Percentiles rank a stretch among this genome's conserved stretches.
These are phyloP conservation scores for Pogona vitticeps DNA, from an alignment of 2,113 vertebrate genomes.

Conservation along the genomic window DNA sequence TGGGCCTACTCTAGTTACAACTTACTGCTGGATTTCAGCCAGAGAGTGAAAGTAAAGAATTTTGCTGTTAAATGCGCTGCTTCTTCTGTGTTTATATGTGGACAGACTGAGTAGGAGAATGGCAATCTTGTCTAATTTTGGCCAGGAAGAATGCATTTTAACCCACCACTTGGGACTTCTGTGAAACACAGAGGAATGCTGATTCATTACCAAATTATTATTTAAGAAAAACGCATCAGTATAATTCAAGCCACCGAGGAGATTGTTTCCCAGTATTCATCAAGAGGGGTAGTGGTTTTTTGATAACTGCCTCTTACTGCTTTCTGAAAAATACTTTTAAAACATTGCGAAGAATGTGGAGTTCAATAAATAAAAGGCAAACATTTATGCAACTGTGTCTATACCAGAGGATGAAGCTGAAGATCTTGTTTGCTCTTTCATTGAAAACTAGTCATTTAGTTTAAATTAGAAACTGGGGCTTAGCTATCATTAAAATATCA, in stretches of 20 bases:
- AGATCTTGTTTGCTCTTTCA: background rate
- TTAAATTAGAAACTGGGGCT: background rate
- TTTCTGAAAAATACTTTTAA: background rate
- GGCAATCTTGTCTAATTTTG: background rate
- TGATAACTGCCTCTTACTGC: background rate
- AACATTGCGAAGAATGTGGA: background rate
- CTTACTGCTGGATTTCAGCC: too few species aligned
- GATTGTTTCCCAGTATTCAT: background rate
- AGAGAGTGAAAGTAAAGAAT: too few species aligned
- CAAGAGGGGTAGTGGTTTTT: background rate
- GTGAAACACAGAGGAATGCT: background rate
- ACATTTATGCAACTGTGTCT: background rate
- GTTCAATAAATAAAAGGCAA: background rate
- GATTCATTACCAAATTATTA: background rate
- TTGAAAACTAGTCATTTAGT: background rate
- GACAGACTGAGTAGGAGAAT: background rate
- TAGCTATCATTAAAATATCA: background rate
- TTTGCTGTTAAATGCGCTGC: background rate
- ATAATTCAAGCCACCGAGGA: background rate
- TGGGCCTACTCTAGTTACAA: too few species aligned
- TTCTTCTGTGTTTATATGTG: background rate
- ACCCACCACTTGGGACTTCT: background rate
- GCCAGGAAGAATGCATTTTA: background rate
- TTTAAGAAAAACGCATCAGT: background rate
- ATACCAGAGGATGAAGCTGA: background rate